Evolutionary conservation across 1,140 invertebrate species (phyloP), one percentile per base, ranked within the genome.

Genomic region (Lethocerus indicus): DNA sequence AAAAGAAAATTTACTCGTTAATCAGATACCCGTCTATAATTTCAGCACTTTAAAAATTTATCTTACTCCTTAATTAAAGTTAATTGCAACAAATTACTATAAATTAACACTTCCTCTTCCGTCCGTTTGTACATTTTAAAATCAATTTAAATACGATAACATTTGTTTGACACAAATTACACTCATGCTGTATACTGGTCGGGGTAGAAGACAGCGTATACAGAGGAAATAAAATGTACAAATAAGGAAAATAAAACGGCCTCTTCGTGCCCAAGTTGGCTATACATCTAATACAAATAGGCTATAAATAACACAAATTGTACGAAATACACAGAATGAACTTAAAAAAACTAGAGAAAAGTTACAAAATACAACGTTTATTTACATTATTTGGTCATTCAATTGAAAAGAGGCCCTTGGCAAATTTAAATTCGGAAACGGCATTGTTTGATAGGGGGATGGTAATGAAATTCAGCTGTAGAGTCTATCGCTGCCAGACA

Each of bases 151-250:
- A 42, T 42, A 42, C 40, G 23, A 24, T 20, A 25, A 42, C 26
- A 42, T 42, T 42, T 42, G 40, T 42, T n/a, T 24, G 40, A 42
- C 26, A 42, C 40, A 42, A 42, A 42, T 42, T 42, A 42, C 40
- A 42, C 26, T 20, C 40, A 24, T 20, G 5, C 40, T 42, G 40
- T 42, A 42, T 24, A 42, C 40, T 24, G 9, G 40, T 24, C n/a
- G n/a, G n/a, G n/a, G n/a, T n/a, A n/a, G n/a, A n/a, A n/a, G n/a
- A n/a, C n/a, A n/a, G n/a, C n/a, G n/a, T n/a, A n/a, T n/a, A n/a
- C n/a, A n/a, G n/a, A n/a, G n/a, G n/a, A n/a, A n/a, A n/a, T n/a
- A n/a, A n/a, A n/a, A n/a, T n/a, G n/a, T n/a, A n/a, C n/a, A n/a
- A n/a, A n/a, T n/a, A n/a, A n/a, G n/a, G n/a, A n/a, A n/a, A n/a